Base-by-base conservation (phyloP, 2,113 vertebrate genomes). In the Pagrus major region DNA sequence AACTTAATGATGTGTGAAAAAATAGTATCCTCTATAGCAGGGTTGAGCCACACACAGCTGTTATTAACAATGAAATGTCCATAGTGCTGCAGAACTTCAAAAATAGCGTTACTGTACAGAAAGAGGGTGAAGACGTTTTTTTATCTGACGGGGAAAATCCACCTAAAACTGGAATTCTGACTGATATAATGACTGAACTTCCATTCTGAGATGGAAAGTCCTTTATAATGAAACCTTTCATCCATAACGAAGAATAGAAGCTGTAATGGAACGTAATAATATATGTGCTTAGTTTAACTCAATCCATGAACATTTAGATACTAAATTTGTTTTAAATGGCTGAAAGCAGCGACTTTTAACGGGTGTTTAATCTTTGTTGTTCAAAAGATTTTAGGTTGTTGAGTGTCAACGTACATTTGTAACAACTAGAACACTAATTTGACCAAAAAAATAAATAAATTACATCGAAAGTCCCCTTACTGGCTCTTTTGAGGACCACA, bases 1-100 rank as follows among this genome's bases (percentile, higher is more conserved):
- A 92, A 92, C 90, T 84, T 85, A 82, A 80, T 71, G 51, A 84
- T 83, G 89, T 92, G 86, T 90, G 78, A 80, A 88, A 80, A 86
- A 84, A 84, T 86, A 65, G 70, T 81, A 86, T 84, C 61, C 81
- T 89, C 81, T 29, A 59, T 74, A 69, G 60, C 75, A 79, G 89
- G 79, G 69, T 69, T 66, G 82, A 88, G 69, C 91, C 85, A 79
- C 76, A 82, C 56, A 47, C 60, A 37, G 54, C 75, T 78, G 56
- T 72, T 56, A 23, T 69, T 77, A 55, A 58, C 64, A 52, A 55
- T 66, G 42, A 81, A 63, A 68, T 71, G 64, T 68, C 31, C 16
- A 25, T 56, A 66, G 70, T 54, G 44, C 33, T 41, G 44, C 51
- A 61, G 39, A 74, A 56, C 21, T 44, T 64, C 37, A 29, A 67